These are phyloP conservation scores for Metopia argyrocephala DNA, from an alignment of 2,888 invertebrate species.

Conservation along the genomic window DNA sequence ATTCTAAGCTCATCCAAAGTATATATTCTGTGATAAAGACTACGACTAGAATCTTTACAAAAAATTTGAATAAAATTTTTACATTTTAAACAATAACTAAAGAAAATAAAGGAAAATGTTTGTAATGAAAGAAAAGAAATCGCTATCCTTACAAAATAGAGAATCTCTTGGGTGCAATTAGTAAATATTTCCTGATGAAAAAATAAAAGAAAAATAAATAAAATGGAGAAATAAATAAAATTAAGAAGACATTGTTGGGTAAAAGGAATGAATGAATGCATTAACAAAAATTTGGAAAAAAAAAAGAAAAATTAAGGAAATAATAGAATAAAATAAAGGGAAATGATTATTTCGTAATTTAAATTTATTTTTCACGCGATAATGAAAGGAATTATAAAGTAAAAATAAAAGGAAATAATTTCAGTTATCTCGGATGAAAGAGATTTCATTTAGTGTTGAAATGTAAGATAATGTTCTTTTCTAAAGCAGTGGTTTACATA, in stretches of 20 bases:
- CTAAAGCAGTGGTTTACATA: not conserved
- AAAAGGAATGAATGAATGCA: not conserved
- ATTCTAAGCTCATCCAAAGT: no score
- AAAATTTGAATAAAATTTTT: no score
- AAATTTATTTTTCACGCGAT: slow-evolving; percentile 47
- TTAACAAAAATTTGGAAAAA: slow-evolving; percentile 1
- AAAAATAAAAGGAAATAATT: not conserved
- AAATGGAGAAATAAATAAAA: slow-evolving; percentile 36
- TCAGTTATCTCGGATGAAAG: slow-evolving; percentile 16
- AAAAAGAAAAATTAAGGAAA: slow-evolving; percentile 31
- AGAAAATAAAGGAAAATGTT: no score
- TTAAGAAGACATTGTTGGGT: slow-evolving; percentile 45
- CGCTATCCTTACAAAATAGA: slow-evolving; percentile 22
- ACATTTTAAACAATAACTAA: no score
- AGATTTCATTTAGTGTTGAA: slow-evolving; percentile 23
- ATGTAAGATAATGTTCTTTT: slow-evolving; percentile 31
- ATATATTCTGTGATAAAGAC: no score
- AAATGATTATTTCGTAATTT: slow-evolving; percentile 57
- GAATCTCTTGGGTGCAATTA: slow-evolving; percentile 61
- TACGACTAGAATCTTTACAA: no score
- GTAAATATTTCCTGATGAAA: slow-evolving; percentile 49
- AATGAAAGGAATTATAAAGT: slow-evolving; percentile 23
- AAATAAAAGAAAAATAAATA: slow-evolving; percentile 12
- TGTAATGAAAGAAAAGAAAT: slow-evolving; percentile 40
- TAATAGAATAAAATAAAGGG: slow-evolving; percentile 5